Percentiles rank a stretch among this genome's conserved stretches.
phyloP scores from a whole-genome alignment of 2,888 invertebrate genomes.

The Euzetes globulus region DNA sequence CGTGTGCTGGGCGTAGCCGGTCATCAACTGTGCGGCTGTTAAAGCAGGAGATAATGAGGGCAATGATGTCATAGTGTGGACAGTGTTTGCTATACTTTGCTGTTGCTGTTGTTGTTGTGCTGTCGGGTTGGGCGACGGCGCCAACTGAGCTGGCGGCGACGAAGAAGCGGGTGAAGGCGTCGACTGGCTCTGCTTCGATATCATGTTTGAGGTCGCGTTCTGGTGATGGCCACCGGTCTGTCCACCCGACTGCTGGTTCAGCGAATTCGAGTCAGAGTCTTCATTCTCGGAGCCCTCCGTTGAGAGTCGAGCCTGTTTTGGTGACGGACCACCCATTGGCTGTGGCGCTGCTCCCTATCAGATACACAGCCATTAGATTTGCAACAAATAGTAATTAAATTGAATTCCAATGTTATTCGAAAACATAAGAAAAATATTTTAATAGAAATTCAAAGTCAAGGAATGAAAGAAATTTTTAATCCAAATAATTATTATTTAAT shows the following conservation, averaged over 20 bases:
- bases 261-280: constrained; percentile 10
- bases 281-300: constrained; percentile 32
- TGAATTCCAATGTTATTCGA: not conserved
- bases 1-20: constrained; percentile 41
- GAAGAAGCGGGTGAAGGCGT: constrained; percentile 34
- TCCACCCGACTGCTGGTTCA: not conserved
- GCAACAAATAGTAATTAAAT: not conserved
- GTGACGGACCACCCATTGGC: constrained; percentile 26
- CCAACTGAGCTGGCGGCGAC: constrained; percentile 20
- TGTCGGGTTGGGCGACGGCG: not conserved
- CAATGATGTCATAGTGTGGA: constrained; percentile 16
- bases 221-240: too few relatives aligned
- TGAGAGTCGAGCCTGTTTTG: constrained; percentile 31
- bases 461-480: too few relatives aligned
- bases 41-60: constrained; percentile 35
- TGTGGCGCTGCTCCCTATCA: constrained; percentile 3
- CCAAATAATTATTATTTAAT: too few relatives aligned
- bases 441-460: not conserved
- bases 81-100: constrained; percentile 25
- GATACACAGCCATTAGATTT: not conserved
- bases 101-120: not conserved
- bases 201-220: constrained; percentile 22
- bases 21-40: constrained; percentile 36
- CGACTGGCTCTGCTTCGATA: constrained; percentile 19
- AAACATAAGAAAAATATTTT: not conserved